A percentile compares a stretch with the other conserved stretches of the same genome.
These are phyloP conservation scores for Cerastoderma edule DNA, from an alignment of 2,888 invertebrate species.

Conservation along the genomic window DNA sequence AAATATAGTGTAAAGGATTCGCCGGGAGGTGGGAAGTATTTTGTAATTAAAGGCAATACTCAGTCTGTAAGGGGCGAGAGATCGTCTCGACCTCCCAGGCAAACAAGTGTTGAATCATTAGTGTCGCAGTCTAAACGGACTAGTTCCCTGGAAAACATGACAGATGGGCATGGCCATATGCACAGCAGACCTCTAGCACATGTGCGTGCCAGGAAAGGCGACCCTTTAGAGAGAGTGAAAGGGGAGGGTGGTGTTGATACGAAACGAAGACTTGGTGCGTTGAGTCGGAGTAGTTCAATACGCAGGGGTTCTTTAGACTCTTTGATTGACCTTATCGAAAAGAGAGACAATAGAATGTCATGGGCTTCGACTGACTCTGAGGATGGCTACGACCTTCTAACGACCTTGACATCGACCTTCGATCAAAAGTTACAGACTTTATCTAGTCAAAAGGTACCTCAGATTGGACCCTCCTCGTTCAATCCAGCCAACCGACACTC, in stretches of 20 bases:
- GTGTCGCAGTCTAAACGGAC: conserved; percentile 63
- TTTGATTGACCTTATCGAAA: conserved; percentile 84
- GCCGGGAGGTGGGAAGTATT: conserved; percentile 69
- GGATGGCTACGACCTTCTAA: conserved; percentile 78
- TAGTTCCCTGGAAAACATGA: conserved; percentile 72
- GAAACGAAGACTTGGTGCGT: conserved; percentile 49
- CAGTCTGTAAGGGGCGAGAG: conserved; percentile 41
- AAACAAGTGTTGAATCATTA: conserved; percentile 62
- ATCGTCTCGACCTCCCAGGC: conserved; percentile 49
- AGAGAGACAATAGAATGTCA: conserved; percentile 71
- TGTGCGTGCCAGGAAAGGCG: conserved; percentile 50
- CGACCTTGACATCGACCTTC: conserved; percentile 78
- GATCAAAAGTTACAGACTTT: conserved; percentile 80
- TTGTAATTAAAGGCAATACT: conserved; percentile 68
- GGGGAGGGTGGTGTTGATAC: conserved; percentile 50
- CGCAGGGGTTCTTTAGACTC: conserved; percentile 87
- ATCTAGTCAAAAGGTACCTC: conserved; percentile 70
- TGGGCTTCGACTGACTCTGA: conserved; percentile 78
- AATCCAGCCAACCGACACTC: conserved; percentile 27
- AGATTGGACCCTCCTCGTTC: conserved; percentile 18
- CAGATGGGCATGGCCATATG: conserved; percentile 55
- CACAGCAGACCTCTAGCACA: conserved; percentile 47
- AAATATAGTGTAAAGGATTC: conserved; percentile 38
- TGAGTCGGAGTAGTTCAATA: conserved; percentile 61
- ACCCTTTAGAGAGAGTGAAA: conserved; percentile 50